phyloP scores from a whole-genome alignment of 2,888 invertebrate genomes.

The Gibbula magus region DNA sequence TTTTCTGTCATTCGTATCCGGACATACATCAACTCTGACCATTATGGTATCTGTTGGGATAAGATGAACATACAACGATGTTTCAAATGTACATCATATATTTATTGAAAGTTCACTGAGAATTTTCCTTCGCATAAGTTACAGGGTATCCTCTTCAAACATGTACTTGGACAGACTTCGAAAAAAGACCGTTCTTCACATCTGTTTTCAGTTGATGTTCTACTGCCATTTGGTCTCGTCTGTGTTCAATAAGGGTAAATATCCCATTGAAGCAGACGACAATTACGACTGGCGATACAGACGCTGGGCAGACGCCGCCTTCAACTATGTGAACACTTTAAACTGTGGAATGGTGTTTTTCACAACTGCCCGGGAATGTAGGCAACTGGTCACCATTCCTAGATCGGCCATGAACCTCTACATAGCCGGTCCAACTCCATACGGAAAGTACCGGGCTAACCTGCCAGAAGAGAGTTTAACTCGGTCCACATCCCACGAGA shows the following conservation, averaged over 20 bases:
- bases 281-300: conserved; percentile 48
- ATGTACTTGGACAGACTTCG: not conserved
- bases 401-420: conserved; percentile 65
- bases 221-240: not conserved
- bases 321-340: conserved; percentile 56
- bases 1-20: too few species aligned
- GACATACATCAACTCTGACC: too few species aligned
- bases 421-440: conserved; percentile 62
- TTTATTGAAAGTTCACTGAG: not conserved
- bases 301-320: conserved; percentile 70
- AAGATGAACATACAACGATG: too few species aligned
- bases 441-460: conserved; percentile 64
- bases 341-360: conserved; percentile 69
- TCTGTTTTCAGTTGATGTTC: not conserved
- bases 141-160: not conserved
- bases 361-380: conserved; percentile 70
- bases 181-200: not conserved
- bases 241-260: conserved; percentile 4
- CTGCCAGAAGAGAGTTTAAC: conserved; percentile 74
- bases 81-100: too few species aligned
- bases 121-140: not conserved
- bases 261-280: conserved; percentile 21
- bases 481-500: conserved; percentile 73
- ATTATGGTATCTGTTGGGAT: too few species aligned
- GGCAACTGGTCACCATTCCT: conserved; percentile 51